A percentile compares a stretch with the other conserved stretches of the same genome.
Conservation (phyloP, 2,888 invertebrate genomes). For the Morpho helenor region DNA sequence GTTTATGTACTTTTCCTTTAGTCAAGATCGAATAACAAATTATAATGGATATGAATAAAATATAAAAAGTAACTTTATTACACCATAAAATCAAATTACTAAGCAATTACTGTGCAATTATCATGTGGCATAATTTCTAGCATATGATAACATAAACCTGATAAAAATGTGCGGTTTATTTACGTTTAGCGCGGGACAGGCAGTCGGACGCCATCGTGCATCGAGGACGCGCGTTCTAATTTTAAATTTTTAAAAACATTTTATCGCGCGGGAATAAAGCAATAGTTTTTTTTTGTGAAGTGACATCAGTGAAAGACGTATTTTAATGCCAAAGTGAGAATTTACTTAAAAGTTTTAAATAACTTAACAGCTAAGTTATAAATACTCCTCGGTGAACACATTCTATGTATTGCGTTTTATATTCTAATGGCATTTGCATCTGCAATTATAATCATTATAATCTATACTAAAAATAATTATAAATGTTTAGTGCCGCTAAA, state of each 20-base stretch:
- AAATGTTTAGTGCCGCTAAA: too few species aligned
- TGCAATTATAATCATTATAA: too few species aligned
- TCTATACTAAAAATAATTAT: too few species aligned
- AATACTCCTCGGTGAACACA: constrained; percentile 4
- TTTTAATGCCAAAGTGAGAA: too few species aligned
- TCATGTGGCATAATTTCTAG: neutral
- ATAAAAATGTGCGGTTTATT: constrained; percentile 9
- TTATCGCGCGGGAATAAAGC: constrained; percentile 4
- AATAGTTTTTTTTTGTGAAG: neutral
- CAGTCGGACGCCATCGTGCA: constrained; percentile 3
- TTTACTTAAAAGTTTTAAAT: too few species aligned
- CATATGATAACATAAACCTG: constrained; percentile 8
- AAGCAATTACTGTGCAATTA: neutral
- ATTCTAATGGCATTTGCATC: too few species aligned
- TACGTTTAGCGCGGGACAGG: constrained; percentile 6
- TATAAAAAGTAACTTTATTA: too few species aligned
- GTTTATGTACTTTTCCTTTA: too few species aligned
- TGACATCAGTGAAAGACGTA: neutral
- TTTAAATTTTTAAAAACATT: constrained; percentile 5
- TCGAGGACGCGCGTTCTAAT: constrained; percentile 5
- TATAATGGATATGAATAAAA: too few species aligned
- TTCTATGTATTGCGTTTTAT: constrained; percentile 1
- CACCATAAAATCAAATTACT: too few species aligned
- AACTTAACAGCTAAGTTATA: neutral
- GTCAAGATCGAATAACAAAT: too few species aligned